Evolutionary conservation across 2,888 invertebrate genomes (phyloP).

Genomic region (Bombyx huttoni): DNA sequence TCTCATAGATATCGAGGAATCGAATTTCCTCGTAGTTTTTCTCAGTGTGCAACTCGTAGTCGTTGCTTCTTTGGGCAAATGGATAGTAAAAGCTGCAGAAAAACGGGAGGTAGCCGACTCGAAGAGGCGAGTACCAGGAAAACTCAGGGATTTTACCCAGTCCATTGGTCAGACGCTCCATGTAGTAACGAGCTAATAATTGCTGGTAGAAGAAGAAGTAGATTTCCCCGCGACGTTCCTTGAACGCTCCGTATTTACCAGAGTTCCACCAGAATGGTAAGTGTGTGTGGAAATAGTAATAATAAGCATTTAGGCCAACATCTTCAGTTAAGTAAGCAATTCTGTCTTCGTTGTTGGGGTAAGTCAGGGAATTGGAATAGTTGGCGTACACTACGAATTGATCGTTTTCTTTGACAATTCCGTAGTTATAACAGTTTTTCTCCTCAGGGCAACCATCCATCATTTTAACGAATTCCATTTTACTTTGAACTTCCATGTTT

Average conservation of each 20-base stretch:
- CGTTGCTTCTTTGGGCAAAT: constrained; percentile 71
- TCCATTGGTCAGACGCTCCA: constrained; percentile 78
- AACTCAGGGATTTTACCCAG: constrained; percentile 74
- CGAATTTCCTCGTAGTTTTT: constrained; percentile 52
- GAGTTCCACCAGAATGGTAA: constrained; percentile 76
- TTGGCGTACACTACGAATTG: constrained; percentile 70
- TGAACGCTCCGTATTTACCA: constrained; percentile 51
- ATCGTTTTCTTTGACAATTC: constrained; percentile 46
- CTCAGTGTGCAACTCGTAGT: constrained; percentile 73
- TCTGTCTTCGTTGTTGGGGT: constrained; percentile 70
- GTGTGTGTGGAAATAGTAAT: constrained; percentile 75
- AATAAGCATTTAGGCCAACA: constrained; percentile 76
- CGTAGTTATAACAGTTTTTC: constrained; percentile 37
- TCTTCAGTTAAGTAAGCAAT: constrained; percentile 80
- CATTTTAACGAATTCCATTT: constrained; percentile 52
- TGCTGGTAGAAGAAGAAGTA: constrained; percentile 79
- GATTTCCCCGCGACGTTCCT: constrained; percentile 75
- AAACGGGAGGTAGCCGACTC: constrained; percentile 40
- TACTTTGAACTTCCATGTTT: constrained; percentile 67
- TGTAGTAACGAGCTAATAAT: constrained; percentile 77
- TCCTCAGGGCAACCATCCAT: constrained; percentile 31
- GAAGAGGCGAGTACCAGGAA: constrained; percentile 75
- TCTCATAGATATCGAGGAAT: constrained; percentile 75
- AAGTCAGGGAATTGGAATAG: constrained; percentile 66
- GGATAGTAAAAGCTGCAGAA: constrained; percentile 32